These are phyloP conservation scores for Cuculus canorus DNA, from an alignment of 2,797 vertebrate genomes.

Conservation along the genomic window DNA sequence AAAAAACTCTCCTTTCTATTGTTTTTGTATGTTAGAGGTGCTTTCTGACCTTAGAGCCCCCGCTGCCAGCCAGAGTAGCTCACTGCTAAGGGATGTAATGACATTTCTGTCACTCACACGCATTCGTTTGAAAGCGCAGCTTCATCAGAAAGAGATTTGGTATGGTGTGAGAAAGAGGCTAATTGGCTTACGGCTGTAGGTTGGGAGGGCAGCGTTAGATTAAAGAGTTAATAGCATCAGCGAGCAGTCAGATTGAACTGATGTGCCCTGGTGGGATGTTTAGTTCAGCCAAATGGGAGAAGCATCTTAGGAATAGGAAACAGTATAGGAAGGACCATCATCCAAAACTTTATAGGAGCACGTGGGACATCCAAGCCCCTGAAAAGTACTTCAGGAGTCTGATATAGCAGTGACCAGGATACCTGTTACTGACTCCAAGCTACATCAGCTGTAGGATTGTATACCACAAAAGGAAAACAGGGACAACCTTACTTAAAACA, in stretches of 20 bases:
- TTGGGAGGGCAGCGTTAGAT: conserved; percentile 44
- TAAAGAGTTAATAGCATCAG: conserved; percentile 40
- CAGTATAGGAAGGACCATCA: not conserved
- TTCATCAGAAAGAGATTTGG: conserved; percentile 53
- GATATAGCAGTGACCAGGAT: not conserved
- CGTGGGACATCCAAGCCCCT: not conserved
- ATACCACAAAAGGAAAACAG: not conserved
- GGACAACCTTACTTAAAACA: not conserved
- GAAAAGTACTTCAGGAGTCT: not conserved
- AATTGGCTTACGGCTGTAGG: conserved; percentile 60
- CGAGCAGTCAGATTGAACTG: not conserved
- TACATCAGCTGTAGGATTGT: not conserved
- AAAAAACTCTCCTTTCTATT: not conserved
- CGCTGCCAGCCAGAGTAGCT: not conserved
- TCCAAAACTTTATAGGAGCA: not conserved
- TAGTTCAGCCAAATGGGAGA: not conserved
- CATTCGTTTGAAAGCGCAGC: not conserved
- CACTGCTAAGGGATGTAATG: conserved; percentile 9
- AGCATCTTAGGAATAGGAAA: not conserved
- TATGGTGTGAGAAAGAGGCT: conserved; percentile 37
- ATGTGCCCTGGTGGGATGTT: not conserved
- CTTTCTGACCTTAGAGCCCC: conserved; percentile 9
- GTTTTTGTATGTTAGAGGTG: not conserved
- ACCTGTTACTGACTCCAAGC: not conserved
- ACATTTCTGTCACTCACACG: conserved; percentile 22